Evolutionary conservation across 1,140 invertebrate genomes (phyloP), one percentile per base, ranked within the genome.

Genomic region (Pseudomyrmex gracilis): DNA sequence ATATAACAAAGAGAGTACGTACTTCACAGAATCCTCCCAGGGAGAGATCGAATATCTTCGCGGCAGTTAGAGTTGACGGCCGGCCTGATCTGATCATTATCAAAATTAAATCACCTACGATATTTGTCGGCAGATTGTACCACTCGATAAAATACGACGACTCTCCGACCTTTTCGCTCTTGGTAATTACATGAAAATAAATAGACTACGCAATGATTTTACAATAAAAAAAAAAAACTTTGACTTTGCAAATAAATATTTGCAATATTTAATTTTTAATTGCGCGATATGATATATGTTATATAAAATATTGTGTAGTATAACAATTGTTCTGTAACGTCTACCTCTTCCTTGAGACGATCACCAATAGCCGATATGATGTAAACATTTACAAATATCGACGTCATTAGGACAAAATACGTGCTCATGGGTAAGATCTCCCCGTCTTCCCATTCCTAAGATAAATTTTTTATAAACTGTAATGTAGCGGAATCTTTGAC

Each of bases 301-400:
- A 12, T 2, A n/a, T 4, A 15, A 24, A 53, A 22, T 45, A 22
- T 45, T 22, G 10, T 70, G 2, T 64, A 57, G 1, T 43, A 12
- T 34, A 51, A 22, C n/a, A 57, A 53, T 43, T 82, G 45, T n/a
- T 43, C 7, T 68, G 1, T 3, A 1, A 2, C 34, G n/a, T 13
- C 1, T 88, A 93, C 92, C 88, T 92, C 89, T 84, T 92, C 87
- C 73, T 89, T 93, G 0, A 93, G 83, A 22, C 91, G 85, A 73
- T 93, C 92, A 10, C 92, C 92, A 20, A 93, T 90, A 43, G 87
- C 92, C 1, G 92, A 91, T 53, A 93, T 78, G 51, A 93, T 93
- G 51, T 88, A 93, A 22, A 92, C 90, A 24, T 92, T 92, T 0
- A 92, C 88, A 71, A 90, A 90, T 34, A 91, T 92, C 1, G 92